These are phyloP conservation scores for Monopterus albus DNA, from an alignment of 2,113 vertebrate genomes.

Conservation along the genomic window DNA sequence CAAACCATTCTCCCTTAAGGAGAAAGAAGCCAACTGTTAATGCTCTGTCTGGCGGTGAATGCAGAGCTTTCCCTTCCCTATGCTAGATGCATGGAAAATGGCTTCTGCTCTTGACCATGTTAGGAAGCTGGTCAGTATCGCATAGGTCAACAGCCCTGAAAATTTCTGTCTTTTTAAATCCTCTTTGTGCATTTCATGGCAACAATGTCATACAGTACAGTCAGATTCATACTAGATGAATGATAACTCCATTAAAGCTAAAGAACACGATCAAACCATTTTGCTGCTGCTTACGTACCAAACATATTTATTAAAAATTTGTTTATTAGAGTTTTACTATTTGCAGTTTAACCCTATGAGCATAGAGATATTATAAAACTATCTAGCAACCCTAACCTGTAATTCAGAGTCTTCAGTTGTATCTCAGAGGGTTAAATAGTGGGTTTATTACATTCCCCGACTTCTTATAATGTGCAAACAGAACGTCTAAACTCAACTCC, in stretches of 20 bases:
- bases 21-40: conserved; percentile 55
- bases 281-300: conserved; percentile 91
- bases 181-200: conserved; percentile 64
- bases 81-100: conserved; percentile 49
- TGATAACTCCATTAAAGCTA: conserved; percentile 66
- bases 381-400: conserved; percentile 24
- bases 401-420: conserved; percentile 11
- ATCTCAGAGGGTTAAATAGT: conserved; percentile 84
- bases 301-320: conserved; percentile 84
- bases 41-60: conserved; percentile 78
- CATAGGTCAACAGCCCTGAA: conserved; percentile 86
- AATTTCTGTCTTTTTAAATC: conserved; percentile 80
- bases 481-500: conserved; percentile 57
- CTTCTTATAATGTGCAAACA: conserved; percentile 77
- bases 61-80: conserved; percentile 65
- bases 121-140: conserved; percentile 91
- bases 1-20: conserved; percentile 54
- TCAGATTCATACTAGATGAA: conserved; percentile 78
- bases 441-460: conserved; percentile 80
- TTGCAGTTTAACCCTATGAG: conserved; percentile 85
- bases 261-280: conserved; percentile 85
- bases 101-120: conserved; percentile 74
- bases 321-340: conserved; percentile 86
- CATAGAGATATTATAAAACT: conserved; percentile 2
- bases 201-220: conserved; percentile 82